Conservation (phyloP, 2,113 vertebrate genomes). For the Oncorhynchus keta region DNA sequence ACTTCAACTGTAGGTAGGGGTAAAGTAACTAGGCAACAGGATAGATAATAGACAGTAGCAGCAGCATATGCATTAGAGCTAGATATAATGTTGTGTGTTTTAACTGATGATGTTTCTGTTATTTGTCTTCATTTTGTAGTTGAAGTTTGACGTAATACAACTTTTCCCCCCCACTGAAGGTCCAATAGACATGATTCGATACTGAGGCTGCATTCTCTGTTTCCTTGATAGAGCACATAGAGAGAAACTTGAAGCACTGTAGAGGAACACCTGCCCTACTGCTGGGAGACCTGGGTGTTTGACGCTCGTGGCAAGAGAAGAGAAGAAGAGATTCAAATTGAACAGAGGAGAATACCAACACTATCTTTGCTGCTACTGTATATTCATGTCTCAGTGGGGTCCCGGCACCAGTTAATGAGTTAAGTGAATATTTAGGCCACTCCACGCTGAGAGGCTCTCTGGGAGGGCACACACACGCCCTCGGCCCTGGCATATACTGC, state of each 20-base stretch:
- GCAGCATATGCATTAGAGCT: too few species aligned
- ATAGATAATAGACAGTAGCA: too few species aligned
- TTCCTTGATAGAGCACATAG: not conserved
- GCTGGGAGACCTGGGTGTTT: not conserved
- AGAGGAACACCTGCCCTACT: not conserved
- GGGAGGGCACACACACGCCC: not conserved
- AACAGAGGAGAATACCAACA: not conserved
- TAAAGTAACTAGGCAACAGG: too few species aligned
- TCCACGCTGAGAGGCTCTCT: not conserved
- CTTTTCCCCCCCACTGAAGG: too few species aligned
- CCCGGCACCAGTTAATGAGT: constrained; percentile 1
- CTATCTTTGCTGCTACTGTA: not conserved
- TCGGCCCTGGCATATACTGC: not conserved
- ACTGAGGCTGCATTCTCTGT: not conserved
- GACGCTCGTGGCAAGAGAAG: not conserved
- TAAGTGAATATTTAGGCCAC: constrained; percentile 8
- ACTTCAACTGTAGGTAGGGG: too few species aligned
- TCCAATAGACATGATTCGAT: not conserved
- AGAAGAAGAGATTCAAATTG: not conserved
- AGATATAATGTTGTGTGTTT: too few species aligned
- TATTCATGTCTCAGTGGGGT: not conserved
- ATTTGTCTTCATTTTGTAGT: too few species aligned
- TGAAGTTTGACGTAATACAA: too few species aligned
- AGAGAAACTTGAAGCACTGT: not conserved
- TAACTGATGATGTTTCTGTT: too few species aligned